Conservation (phyloP, 2,797 vertebrate species). For the Brachymystax lenok region DNA sequence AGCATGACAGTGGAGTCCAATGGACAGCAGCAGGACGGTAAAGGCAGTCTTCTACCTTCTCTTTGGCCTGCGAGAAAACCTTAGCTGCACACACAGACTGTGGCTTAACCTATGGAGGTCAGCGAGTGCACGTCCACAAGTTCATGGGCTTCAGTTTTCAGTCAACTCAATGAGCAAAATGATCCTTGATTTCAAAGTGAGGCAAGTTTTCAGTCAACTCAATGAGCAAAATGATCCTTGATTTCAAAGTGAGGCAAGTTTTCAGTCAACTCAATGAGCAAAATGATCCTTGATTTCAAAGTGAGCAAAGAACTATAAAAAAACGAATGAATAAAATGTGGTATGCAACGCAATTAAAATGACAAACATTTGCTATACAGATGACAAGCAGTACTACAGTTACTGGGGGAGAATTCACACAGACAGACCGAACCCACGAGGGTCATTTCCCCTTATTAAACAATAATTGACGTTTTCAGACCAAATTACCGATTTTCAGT, state of each 20-base stretch:
- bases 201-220: constrained; percentile 40
- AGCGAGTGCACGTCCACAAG: constrained; percentile 24
- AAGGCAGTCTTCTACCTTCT: neutral
- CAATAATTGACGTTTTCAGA: constrained; percentile 23
- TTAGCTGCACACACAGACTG: neutral
- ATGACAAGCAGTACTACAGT: constrained; percentile 21
- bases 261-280: constrained; percentile 47
- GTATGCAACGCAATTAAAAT: neutral
- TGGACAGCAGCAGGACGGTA: neutral
- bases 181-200: constrained; percentile 7
- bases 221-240: constrained; percentile 45
- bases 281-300: constrained; percentile 25
- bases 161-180: constrained; percentile 47
- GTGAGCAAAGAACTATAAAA: neutral
- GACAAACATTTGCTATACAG: neutral
- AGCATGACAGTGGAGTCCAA: neutral
- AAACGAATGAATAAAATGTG: neutral
- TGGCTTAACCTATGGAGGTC: neutral
- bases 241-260: too few relatives aligned
- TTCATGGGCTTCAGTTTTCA: constrained; percentile 47
- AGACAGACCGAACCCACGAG: constrained; percentile 28
- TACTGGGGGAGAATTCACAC: neutral
- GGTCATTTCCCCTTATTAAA: constrained; percentile 30
- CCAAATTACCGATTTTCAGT: constrained; percentile 5
- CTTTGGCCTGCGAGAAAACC: neutral